Evolutionary conservation across 1,140 invertebrate species (phyloP).

Genomic region (Listronotus oregonensis): DNA sequence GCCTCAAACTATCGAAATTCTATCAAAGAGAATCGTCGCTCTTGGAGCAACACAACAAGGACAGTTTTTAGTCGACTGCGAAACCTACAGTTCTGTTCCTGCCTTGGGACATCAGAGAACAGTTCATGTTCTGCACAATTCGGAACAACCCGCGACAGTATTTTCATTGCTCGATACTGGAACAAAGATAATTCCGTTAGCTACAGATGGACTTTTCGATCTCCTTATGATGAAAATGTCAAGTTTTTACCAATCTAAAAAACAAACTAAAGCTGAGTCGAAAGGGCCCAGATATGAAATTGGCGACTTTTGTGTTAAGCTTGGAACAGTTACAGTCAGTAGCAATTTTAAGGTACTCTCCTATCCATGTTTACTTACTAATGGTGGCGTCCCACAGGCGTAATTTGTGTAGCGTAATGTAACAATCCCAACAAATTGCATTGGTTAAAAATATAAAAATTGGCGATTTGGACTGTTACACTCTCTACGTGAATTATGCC

Average conservation of each 20-base stretch:
- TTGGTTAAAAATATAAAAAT: no score
- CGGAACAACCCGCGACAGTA: conserved; percentile 91
- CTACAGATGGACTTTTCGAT: conserved; percentile 90
- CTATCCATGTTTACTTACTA: no score
- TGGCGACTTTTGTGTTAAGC: conserved; percentile 92
- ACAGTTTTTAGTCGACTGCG: conserved; percentile 92
- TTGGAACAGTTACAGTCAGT: conserved; percentile 90
- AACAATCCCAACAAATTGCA: no score
- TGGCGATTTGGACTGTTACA: no score
- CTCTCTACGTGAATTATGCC: no score
- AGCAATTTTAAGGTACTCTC: conserved; percentile 85
- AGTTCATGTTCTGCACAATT: conserved; percentile 92
- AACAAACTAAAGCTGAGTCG: conserved; percentile 83
- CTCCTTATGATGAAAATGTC: conserved; percentile 88
- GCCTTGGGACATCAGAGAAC: conserved; percentile 74
- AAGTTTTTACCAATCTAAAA: conserved; percentile 85
- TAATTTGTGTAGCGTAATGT: no score
- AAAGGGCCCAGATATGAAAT: conserved; percentile 92
- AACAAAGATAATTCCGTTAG: conserved; percentile 80
- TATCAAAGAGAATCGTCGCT: conserved; percentile 83
- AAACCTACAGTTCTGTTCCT: conserved; percentile 84
- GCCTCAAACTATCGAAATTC: conserved; percentile 80
- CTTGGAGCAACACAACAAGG: conserved; percentile 86
- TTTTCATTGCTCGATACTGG: conserved; percentile 91
- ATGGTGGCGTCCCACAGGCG: no score